Conservation (phyloP, 2,113 vertebrate species). For the Microcebus griseorufus region DNA sequence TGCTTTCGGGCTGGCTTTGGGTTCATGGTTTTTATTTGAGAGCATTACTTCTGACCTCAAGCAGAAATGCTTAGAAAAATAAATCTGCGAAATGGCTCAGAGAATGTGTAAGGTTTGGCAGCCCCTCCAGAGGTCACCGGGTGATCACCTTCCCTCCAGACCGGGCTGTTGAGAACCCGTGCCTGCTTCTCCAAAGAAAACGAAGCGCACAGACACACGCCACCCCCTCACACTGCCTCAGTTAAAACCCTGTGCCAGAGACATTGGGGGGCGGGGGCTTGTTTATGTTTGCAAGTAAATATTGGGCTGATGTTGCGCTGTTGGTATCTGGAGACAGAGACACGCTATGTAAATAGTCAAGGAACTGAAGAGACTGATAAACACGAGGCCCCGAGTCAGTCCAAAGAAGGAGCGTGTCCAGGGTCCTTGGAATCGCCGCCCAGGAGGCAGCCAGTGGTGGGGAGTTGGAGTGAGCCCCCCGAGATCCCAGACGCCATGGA, state of each 20-base stretch:
- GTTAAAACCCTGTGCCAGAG: conserved; percentile 27
- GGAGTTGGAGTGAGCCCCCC: no score
- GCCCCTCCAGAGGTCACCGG: not conserved
- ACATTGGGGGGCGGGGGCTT: not conserved
- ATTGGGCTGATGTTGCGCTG: not conserved
- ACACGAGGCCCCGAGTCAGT: not conserved
- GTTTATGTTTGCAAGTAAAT: conserved; percentile 59
- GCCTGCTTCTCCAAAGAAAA: not conserved
- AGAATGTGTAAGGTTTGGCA: not conserved
- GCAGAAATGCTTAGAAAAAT: not conserved
- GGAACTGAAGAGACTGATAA: not conserved
- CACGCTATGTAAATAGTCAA: conserved; percentile 54
- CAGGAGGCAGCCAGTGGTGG: not conserved
- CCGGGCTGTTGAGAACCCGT: not conserved
- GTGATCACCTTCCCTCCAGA: not conserved
- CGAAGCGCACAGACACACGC: no score
- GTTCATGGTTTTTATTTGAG: not conserved
- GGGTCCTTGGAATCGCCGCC: not conserved
- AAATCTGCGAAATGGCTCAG: not conserved
- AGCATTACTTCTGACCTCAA: not conserved
- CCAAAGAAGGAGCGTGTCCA: not conserved
- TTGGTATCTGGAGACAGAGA: conserved; percentile 32
- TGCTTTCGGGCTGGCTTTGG: not conserved
- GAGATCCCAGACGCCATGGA: not conserved
- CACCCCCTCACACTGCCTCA: not conserved